phyloP scores from a whole-genome alignment of 2,888 invertebrate genomes.

The Harpagoxenus sublaevis region DNA sequence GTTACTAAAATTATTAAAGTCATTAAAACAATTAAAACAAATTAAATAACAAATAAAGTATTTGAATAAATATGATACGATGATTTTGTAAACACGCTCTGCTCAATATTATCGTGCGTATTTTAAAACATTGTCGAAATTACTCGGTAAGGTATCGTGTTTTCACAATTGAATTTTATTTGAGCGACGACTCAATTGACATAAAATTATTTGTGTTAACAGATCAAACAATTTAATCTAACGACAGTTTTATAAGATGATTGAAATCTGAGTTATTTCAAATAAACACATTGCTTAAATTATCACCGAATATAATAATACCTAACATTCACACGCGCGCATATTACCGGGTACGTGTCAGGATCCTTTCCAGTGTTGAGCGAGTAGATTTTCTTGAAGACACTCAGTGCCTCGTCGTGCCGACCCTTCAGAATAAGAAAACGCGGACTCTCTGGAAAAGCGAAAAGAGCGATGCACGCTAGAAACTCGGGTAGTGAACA shows the following conservation, averaged over 20 bases:
- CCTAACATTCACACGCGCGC: no score
- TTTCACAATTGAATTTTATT: neutral
- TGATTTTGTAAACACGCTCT: neutral
- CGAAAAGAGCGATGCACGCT: constrained; percentile 89
- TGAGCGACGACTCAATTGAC: neutral
- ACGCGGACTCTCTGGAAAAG: constrained; percentile 93
- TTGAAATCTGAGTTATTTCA: neutral
- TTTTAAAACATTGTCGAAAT: neutral
- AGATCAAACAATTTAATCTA: neutral
- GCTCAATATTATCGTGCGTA: neutral
- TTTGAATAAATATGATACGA: neutral
- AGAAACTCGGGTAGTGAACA: constrained; percentile 91
- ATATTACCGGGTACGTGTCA: constrained; percentile 89
- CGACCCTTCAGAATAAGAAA: constrained; percentile 91
- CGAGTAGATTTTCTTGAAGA: constrained; percentile 90
- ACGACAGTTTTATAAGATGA: neutral
- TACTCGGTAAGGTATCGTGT: neutral
- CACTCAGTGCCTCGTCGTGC: constrained; percentile 89
- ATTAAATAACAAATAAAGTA: neutral
- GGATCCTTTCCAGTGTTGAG: constrained; percentile 87
- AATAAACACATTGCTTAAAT: neutral
- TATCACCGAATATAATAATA: neutral
- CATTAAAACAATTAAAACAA: neutral
- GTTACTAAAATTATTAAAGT: neutral
- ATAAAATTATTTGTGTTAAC: neutral